These are phyloP conservation scores for Heteromurus nitidus DNA, from an alignment of 2,888 invertebrate species.

Conservation along the genomic window DNA sequence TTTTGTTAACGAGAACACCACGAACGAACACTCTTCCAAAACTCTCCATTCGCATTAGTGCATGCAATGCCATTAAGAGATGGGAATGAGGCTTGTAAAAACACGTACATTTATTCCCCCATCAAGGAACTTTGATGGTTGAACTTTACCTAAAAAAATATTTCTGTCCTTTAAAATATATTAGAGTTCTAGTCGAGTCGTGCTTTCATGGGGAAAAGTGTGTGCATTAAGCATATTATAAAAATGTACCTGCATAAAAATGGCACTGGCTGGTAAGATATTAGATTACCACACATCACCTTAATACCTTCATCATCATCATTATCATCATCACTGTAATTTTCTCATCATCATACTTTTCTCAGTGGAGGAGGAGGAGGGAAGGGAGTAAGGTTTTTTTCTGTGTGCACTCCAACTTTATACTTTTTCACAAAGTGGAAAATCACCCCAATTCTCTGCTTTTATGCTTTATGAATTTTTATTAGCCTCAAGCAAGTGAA, in stretches of 20 bases:
- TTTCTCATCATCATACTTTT: conserved; percentile 31
- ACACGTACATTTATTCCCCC: neutral
- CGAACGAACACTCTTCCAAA: too few species aligned
- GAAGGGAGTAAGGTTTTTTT: neutral
- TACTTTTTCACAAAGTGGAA: conserved; percentile 12
- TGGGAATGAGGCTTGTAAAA: neutral
- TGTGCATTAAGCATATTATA: neutral
- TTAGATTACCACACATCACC: conserved; percentile 28
- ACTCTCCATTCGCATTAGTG: too few species aligned
- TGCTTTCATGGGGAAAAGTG: too few species aligned
- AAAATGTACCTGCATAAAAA: neutral
- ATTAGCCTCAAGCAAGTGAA: conserved; percentile 32
- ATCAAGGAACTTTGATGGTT: neutral
- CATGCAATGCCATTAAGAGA: neutral
- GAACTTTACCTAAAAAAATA: neutral
- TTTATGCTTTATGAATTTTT: conserved; percentile 39
- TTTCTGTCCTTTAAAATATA: neutral
- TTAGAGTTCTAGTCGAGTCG: neutral
- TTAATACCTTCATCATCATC: conserved; percentile 27
- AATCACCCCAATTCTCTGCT: neutral
- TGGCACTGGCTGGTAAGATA: neutral
- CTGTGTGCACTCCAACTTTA: neutral
- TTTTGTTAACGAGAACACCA: neutral
- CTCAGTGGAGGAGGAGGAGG: neutral
- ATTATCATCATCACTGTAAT: conserved; percentile 25